Evolutionary conservation across 2,797 vertebrate species (phyloP).

Genomic region (Acipenser oxyrinchus): DNA sequence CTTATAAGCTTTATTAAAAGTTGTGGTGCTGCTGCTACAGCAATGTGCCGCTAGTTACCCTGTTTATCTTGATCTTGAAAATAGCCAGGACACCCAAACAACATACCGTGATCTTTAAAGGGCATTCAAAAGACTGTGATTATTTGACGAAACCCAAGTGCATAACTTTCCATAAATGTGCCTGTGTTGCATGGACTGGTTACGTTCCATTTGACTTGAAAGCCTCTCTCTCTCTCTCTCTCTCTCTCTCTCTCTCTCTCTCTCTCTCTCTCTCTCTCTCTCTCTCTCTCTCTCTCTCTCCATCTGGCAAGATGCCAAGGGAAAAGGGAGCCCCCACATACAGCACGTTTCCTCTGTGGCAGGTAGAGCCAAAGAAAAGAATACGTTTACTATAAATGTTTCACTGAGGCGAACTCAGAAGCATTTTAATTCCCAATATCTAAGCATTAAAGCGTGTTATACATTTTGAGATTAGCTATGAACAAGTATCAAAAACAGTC

Average conservation of each 20-base stretch:
- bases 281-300: constrained; percentile 13
- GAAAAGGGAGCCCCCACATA: constrained; percentile 1
- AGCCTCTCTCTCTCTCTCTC: background rate
- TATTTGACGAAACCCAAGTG: constrained; percentile 33
- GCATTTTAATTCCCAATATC: no score
- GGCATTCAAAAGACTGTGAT: constrained; percentile 36
- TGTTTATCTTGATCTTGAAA: constrained; percentile 37
- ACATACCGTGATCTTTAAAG: constrained; percentile 34
- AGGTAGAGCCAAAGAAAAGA: constrained; percentile 11
- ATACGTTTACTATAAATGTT: no score
- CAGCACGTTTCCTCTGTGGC: background rate
- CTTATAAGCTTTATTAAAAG: no score
- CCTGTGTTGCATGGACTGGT: constrained; percentile 17
- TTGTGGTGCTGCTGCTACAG: background rate
- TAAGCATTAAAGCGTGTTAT: no score
- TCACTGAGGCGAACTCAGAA: no score
- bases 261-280: constrained; percentile 14
- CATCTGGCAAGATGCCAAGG: background rate
- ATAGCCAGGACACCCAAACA: constrained; percentile 35
- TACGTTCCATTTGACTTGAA: constrained; percentile 1
- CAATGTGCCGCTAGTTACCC: constrained; percentile 11
- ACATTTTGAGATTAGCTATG: no score
- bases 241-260: background rate
- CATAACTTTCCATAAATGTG: constrained; percentile 42
- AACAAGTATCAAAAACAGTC: no score